Conservation (phyloP, 1,140 invertebrate genomes). For the Drosophila truncata region DNA sequence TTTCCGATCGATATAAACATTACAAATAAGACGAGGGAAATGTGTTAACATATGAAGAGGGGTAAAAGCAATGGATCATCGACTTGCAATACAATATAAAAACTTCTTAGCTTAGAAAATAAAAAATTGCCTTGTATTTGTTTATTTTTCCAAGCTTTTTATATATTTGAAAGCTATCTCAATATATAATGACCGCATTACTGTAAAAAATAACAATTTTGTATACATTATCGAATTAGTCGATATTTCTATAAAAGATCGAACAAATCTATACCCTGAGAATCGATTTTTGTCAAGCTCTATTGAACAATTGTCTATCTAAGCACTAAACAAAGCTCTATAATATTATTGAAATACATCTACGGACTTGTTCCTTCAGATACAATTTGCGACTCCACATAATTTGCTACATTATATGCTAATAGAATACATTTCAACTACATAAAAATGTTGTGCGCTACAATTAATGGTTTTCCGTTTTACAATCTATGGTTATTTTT, state of each 20-base stretch:
- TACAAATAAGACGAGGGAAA: background rate
- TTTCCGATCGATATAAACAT: background rate
- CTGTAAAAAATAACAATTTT: too few species aligned
- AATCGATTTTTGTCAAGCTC: background rate
- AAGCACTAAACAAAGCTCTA: slow-evolving; percentile 25
- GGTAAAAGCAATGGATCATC: too few species aligned
- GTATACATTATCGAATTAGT: background rate
- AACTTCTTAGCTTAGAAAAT: too few species aligned
- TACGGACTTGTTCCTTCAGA: slow-evolving; percentile 55
- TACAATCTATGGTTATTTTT: slow-evolving; percentile 34
- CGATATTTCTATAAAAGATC: background rate
- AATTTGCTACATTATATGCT: slow-evolving; percentile 37
- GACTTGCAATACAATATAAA: too few species aligned
- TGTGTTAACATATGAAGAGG: background rate
- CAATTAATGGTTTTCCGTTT: slow-evolving; percentile 23
- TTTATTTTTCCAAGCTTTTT: too few species aligned
- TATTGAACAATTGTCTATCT: slow-evolving; percentile 9
- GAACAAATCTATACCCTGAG: background rate
- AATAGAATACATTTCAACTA: slow-evolving; percentile 42
- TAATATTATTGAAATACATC: slow-evolving; percentile 28
- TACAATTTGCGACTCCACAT: slow-evolving; percentile 43
- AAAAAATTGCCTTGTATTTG: too few species aligned
- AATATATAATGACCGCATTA: too few species aligned
- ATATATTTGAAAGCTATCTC: too few species aligned
- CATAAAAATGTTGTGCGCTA: slow-evolving; percentile 48